Evolutionary conservation across 2,888 invertebrate species (phyloP), one percentile per base, ranked within the genome.

Genomic region (Mesoligia furuncula): DNA sequence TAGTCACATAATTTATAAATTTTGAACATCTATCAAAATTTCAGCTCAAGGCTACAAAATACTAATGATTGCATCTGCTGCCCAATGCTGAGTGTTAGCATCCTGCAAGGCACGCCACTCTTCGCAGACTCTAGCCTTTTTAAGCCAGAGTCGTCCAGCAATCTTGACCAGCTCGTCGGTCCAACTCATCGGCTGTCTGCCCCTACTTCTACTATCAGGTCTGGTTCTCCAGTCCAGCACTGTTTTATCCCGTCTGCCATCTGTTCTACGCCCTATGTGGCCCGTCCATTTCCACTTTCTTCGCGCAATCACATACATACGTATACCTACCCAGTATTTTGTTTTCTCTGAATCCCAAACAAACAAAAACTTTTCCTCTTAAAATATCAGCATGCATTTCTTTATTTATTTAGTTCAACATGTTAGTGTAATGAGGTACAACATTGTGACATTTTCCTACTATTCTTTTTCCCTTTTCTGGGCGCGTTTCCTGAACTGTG

Each of bases 361-460:
- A 68, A 82, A 82, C 48, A 64, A 62, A 67, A 62, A 39, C 13
- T 4, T 42, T 68, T 42, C 57, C n/a, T 70, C 15, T 15, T 69
- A 31, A 61, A 54, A 69, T 54, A 61, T 83, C 48, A 51, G 57
- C 31, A 83, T 67, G 57, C n/a, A 82, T 77, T 83, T 48, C 54
- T 66, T 61, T 83, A 54, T 67, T 81, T 69, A 76, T 68, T 5
- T 61, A 39, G 45, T 70, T 31, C 13, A 59, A 39, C 20, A 62
- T 48, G 66, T 71, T 57, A 65, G 51, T 68, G n/a, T 65, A 57
- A 79, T 69, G 36, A 65, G 3, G 31, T 54, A 31, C 59, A 66
- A 45, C 48, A 57, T 36, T 72, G 66, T 69, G 61, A 59, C 70
- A 79, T 78, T 84, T 59, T 42, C 17, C 7, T 11, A 59, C 31